Evolutionary conservation across 2,888 invertebrate species (phyloP).

Genomic region (Nomada ruficornis): DNA sequence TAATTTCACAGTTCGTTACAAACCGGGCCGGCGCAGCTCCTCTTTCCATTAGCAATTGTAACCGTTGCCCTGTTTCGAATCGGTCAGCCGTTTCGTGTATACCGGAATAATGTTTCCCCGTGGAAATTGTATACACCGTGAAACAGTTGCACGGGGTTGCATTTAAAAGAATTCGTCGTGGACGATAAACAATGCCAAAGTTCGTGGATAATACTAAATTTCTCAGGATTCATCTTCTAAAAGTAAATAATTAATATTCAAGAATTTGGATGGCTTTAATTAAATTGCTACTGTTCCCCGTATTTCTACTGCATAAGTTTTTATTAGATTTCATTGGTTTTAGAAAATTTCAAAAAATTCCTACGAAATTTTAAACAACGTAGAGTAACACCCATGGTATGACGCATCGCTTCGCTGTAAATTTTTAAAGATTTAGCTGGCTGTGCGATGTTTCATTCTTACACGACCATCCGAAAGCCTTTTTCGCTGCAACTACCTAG

Average conservation of each 20-base stretch:
- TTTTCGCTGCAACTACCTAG: not conserved
- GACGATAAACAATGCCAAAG: too few relatives aligned
- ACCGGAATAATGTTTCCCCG: conserved; percentile 1
- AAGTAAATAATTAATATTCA: too few relatives aligned
- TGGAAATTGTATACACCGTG: conserved; percentile 9
- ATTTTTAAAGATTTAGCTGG: not conserved
- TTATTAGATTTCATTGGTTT: too few relatives aligned
- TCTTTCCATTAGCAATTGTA: conserved; percentile 25
- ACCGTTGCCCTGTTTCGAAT: not conserved
- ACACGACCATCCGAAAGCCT: not conserved
- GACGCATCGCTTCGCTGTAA: not conserved
- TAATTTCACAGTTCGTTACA: conserved; percentile 2
- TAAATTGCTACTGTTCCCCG: too few relatives aligned
- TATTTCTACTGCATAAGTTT: too few relatives aligned
- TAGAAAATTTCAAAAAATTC: too few relatives aligned
- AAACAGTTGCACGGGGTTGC: not conserved
- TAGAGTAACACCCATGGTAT: not conserved
- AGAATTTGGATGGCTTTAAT: too few relatives aligned
- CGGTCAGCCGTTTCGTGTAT: conserved; percentile 17
- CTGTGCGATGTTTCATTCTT: not conserved
- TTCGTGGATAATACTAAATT: too few relatives aligned
- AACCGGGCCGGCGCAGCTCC: not conserved
- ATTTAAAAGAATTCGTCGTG: not conserved
- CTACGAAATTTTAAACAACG: not conserved
- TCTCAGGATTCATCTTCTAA: too few relatives aligned